These are phyloP conservation scores for Anoplophora glabripennis DNA, from an alignment of 1,140 invertebrate species.

Conservation along the genomic window DNA sequence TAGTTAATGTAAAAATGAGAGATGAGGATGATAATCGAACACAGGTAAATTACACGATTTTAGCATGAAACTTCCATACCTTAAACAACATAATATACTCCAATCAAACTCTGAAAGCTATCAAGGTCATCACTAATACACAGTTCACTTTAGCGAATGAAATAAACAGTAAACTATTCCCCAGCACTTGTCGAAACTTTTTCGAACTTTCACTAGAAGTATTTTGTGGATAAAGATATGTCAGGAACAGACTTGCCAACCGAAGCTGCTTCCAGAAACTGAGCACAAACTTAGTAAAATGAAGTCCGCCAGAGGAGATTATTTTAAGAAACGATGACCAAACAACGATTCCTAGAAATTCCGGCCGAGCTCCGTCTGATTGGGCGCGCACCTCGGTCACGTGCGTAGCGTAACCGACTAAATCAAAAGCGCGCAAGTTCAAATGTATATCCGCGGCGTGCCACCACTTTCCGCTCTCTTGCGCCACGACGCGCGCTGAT, in stretches of 20 bases:
- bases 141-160: background rate
- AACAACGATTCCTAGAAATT: conserved; percentile 26
- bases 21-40: background rate
- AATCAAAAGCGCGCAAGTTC: conserved; percentile 18
- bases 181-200: background rate
- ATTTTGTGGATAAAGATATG: background rate
- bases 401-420: conserved; percentile 10
- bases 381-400: conserved; percentile 22
- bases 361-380: conserved; percentile 14
- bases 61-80: conserved; percentile 3
- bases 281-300: conserved; percentile 1
- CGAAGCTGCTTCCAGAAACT: background rate
- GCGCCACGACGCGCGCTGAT: background rate
- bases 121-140: conserved; percentile 4
- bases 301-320: conserved; percentile 7
- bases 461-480: background rate
- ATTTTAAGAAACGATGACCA: conserved; percentile 37
- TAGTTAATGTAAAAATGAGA: conserved; percentile 4
- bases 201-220: conserved; percentile 7
- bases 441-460: background rate
- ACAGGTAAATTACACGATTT: background rate
- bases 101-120: conserved; percentile 6
- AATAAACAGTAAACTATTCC: background rate
- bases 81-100: conserved; percentile 15
- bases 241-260: background rate